A percentile compares a stretch with the other conserved stretches of the same genome.
Conservation (phyloP, 2,888 invertebrate species). For the Hymenopus coronatus region DNA sequence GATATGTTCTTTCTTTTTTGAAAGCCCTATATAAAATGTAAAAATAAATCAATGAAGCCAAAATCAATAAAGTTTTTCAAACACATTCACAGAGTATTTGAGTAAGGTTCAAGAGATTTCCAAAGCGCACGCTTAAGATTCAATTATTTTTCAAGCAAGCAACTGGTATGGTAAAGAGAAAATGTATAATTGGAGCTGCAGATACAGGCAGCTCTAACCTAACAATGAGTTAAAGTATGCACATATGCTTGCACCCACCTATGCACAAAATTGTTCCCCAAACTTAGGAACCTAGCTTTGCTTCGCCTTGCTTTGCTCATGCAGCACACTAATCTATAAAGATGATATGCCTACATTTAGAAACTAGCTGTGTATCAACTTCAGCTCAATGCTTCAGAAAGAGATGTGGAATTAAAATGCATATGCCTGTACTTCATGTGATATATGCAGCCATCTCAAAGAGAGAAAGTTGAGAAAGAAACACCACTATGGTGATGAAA, state of each 20-base stretch:
- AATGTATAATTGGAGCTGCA: background rate
- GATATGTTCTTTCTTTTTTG: background rate
- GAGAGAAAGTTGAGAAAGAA: background rate
- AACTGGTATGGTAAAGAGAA: background rate
- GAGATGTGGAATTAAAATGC: background rate
- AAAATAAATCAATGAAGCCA: constrained; percentile 3
- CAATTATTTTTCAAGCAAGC: constrained; percentile 5
- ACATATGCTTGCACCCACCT: background rate
- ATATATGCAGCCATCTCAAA: background rate
- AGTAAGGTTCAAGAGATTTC: background rate
- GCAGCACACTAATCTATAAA: background rate
- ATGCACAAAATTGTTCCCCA: background rate
- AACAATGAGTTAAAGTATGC: background rate
- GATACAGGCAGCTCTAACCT: background rate
- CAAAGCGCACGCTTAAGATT: background rate
- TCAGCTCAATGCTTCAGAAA: background rate
- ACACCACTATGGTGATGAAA: background rate
- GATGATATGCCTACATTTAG: background rate
- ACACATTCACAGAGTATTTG: background rate
- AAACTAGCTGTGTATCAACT: background rate
- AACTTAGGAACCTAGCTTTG: background rate
- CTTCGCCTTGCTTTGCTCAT: background rate
- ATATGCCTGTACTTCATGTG: background rate
- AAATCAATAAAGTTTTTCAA: constrained; percentile 9
- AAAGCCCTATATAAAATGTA: constrained; percentile 8